Evolutionary conservation across 2,797 vertebrate genomes (phyloP).

Genomic region (Galagoides demidoff): DNA sequence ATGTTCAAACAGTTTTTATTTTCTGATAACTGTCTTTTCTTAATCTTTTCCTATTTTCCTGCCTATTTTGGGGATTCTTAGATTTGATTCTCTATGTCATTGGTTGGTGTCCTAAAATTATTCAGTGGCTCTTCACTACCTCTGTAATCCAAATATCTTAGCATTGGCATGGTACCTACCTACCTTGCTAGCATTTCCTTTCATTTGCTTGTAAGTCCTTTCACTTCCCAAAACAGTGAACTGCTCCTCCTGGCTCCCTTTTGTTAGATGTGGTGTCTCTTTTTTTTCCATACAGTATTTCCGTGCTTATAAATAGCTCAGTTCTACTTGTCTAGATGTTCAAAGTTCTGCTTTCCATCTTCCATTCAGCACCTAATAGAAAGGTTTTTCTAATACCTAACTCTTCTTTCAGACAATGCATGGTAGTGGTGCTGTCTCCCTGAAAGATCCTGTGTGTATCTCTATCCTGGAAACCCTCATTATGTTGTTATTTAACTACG

Average conservation of each 20-base stretch:
- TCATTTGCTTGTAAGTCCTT: neutral
- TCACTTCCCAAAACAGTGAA: neutral
- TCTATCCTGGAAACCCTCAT: neutral
- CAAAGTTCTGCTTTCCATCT: neutral
- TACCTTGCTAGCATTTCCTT: neutral
- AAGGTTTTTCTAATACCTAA: neutral
- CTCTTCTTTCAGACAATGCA: neutral
- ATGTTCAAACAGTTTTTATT: neutral
- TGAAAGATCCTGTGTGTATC: neutral
- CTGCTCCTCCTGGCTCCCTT: neutral
- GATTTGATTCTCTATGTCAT: neutral
- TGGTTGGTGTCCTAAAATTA: neutral
- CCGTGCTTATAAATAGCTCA: neutral
- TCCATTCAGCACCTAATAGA: neutral
- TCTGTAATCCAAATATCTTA: neutral
- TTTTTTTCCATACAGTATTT: neutral
- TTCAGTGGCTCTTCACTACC: neutral
- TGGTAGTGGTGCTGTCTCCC: neutral
- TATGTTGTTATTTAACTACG: neutral
- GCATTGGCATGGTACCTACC: neutral
- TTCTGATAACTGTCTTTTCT: neutral
- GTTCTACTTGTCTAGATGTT: neutral
- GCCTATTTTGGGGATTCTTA: neutral
- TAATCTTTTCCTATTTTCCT: slow-evolving; percentile 32
- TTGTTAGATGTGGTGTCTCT: neutral